Evolutionary conservation across 2,888 invertebrate species (phyloP).

Genomic region (Tupiocoris notatus): DNA sequence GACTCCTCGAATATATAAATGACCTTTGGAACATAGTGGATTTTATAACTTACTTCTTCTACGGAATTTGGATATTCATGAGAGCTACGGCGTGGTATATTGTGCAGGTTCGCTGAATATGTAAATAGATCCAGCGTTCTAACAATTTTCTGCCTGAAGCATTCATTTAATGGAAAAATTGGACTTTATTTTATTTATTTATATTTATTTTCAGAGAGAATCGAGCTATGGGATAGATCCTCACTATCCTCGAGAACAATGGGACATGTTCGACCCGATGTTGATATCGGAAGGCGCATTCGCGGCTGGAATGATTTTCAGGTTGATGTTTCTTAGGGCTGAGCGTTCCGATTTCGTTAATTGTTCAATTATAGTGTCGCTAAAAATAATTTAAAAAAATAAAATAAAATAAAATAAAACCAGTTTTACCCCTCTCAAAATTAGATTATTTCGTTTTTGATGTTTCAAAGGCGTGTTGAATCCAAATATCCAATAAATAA

Average conservation of each 20-base stretch:
- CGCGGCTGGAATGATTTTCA: slow-evolving; percentile 95
- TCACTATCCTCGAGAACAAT: slow-evolving; percentile 83
- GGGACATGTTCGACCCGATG: slow-evolving; percentile 96
- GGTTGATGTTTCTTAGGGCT: slow-evolving; percentile 57
- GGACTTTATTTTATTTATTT: not conserved
- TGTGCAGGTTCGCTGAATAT: slow-evolving; percentile 73
- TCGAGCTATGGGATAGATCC: slow-evolving; percentile 69
- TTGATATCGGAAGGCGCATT: slow-evolving; percentile 90
- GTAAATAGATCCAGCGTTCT: too few relatives aligned
- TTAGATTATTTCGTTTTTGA: too few relatives aligned
- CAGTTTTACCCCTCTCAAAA: too few relatives aligned
- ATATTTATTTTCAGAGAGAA: not conserved
- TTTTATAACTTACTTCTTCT: slow-evolving; percentile 94
- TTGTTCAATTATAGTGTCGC: too few relatives aligned
- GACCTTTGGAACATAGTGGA: slow-evolving; percentile 99
- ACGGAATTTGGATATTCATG: slow-evolving; percentile 88
- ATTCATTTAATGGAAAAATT: not conserved
- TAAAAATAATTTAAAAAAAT: too few relatives aligned
- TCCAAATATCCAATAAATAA: too few relatives aligned
- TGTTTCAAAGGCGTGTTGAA: too few relatives aligned
- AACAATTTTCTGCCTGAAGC: too few relatives aligned
- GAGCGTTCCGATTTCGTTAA: too few relatives aligned
- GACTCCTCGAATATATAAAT: slow-evolving; percentile 84
- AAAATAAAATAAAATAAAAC: too few relatives aligned
- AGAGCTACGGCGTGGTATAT: slow-evolving; percentile 84